Conservation (phyloP, 2,113 vertebrate genomes). For the Chaetura pelagica region DNA sequence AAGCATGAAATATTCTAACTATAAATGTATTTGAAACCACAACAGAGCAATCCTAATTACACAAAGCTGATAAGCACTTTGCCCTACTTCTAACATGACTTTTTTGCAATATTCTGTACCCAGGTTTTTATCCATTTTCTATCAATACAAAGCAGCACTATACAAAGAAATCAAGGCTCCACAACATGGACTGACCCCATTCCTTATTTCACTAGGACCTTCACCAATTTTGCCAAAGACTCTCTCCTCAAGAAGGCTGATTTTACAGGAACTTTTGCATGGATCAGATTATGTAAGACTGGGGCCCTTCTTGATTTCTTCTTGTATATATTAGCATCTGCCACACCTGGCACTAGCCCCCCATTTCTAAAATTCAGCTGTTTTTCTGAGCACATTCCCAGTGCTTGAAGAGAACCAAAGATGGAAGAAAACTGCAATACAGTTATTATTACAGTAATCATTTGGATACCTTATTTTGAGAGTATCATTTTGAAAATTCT, state of each 20-base stretch:
- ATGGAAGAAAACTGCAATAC: not conserved
- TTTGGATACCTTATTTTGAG: not conserved
- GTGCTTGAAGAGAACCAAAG: not conserved
- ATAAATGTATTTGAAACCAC: not conserved
- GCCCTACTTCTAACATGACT: not conserved
- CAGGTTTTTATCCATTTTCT: not conserved
- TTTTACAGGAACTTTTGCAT: not conserved
- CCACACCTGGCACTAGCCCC: not conserved
- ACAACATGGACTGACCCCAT: not conserved
- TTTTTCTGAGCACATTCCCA: not conserved
- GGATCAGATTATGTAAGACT: not conserved
- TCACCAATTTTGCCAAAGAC: not conserved
- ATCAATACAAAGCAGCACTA: not conserved
- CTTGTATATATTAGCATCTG: not conserved
- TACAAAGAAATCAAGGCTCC: not conserved
- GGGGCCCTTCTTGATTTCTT: not conserved
- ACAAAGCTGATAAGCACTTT: not conserved
- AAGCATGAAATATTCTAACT: not conserved
- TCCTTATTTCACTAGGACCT: not conserved
- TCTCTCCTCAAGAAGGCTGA: not conserved
- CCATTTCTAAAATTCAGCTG: not conserved
- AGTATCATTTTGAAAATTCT: not conserved
- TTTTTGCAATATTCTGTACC: not conserved
- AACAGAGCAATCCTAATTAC: not conserved
- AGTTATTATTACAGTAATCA: no score